These are phyloP conservation scores for Chionodraco myersi DNA, from an alignment of 2,113 vertebrate species.

Conservation along the genomic window DNA sequence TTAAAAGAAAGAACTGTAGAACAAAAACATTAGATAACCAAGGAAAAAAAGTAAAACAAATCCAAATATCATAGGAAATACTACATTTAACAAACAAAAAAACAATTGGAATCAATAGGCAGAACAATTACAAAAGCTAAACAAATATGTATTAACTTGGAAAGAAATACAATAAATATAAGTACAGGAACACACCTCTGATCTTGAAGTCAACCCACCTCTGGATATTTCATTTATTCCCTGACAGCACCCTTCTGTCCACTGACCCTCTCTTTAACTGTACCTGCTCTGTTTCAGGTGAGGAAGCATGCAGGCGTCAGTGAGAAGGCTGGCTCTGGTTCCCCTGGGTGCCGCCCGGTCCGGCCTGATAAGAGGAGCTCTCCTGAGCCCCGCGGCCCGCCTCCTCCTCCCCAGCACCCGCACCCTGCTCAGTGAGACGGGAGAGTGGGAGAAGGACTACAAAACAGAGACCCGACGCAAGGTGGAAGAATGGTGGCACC, in stretches of 20 bases:
- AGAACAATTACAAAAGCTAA: too few relatives aligned
- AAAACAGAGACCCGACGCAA: constrained; percentile 85
- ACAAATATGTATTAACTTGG: too few relatives aligned
- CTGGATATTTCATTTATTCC: background rate
- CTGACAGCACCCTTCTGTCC: background rate
- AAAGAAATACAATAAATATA: too few relatives aligned
- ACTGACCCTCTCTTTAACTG: background rate
- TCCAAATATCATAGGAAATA: too few relatives aligned
- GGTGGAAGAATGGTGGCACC: constrained; percentile 93
- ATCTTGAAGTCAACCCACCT: background rate
- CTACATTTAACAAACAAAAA: too few relatives aligned
- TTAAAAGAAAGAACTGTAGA: too few relatives aligned
- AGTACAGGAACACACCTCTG: too few relatives aligned
- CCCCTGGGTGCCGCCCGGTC: constrained; percentile 70
- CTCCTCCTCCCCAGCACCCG: constrained; percentile 59
- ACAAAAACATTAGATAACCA: too few relatives aligned
- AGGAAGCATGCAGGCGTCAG: constrained; percentile 80
- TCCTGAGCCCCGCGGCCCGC: background rate
- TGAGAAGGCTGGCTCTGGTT: constrained; percentile 65
- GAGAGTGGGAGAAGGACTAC: constrained; percentile 91
- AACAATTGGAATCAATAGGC: too few relatives aligned
- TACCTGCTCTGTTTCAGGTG: constrained; percentile 32
- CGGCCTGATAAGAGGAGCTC: constrained; percentile 9
- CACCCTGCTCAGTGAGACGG: constrained; percentile 90
- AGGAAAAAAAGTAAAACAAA: too few relatives aligned